These are phyloP conservation scores for Phyto melanocephala DNA, from an alignment of 2,888 invertebrate genomes.

Conservation along the genomic window DNA sequence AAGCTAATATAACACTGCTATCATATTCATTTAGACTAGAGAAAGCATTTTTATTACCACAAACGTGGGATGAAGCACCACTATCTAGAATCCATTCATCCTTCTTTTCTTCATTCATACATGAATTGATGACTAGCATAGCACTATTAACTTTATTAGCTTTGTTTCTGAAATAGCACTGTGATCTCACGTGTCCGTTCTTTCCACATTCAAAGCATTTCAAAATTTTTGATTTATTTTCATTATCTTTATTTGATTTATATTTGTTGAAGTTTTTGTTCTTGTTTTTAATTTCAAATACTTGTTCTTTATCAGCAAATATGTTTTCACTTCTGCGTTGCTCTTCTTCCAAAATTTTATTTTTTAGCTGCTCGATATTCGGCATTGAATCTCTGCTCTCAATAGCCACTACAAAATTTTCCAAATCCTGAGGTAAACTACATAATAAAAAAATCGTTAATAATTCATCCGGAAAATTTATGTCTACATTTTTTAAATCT, in stretches of 20 bases:
- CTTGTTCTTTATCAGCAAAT: background rate
- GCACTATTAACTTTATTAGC: background rate
- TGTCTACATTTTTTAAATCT: background rate
- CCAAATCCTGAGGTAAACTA: background rate
- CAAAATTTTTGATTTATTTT: too few relatives aligned
- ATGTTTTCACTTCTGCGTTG: background rate
- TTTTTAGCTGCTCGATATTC: background rate
- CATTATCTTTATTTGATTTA: too few relatives aligned
- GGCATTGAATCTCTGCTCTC: background rate
- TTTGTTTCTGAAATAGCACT: too few relatives aligned
- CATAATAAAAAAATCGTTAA: background rate
- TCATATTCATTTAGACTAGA: background rate
- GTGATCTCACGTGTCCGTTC: background rate
- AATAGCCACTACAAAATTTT: background rate
- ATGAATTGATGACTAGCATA: background rate
- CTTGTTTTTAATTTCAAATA: background rate
- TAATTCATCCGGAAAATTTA: background rate
- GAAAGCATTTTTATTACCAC: too few relatives aligned
- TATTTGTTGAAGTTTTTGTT: background rate
- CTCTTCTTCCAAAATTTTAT: background rate
- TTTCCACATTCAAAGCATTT: background rate
- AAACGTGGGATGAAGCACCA: background rate
- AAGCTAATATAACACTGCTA: background rate
- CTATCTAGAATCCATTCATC: background rate
- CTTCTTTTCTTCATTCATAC: background rate